Percentiles rank a stretch among this genome's conserved stretches.
phyloP scores from a whole-genome alignment of 2,797 vertebrate genomes.

The Chlorospingus semifuscus region DNA sequence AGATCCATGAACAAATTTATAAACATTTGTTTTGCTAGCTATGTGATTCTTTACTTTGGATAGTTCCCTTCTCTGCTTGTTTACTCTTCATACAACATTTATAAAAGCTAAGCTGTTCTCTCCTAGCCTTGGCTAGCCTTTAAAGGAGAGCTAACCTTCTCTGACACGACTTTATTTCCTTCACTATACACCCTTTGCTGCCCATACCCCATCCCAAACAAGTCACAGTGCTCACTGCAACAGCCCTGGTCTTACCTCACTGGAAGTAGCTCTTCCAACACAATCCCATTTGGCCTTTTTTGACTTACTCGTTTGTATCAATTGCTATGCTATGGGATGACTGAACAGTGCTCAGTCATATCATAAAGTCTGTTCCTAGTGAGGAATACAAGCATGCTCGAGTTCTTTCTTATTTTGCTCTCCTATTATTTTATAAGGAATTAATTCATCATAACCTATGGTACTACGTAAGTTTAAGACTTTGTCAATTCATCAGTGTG shows the following conservation, averaged over 20 bases:
- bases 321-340: fast-evolving
- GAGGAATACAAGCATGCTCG: background rate
- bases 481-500: background rate
- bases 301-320: background rate
- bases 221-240: background rate
- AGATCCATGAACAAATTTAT: background rate
- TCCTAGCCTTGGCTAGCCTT: background rate
- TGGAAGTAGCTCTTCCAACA: background rate
- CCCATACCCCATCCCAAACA: background rate
- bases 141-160: background rate
- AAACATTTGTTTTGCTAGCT: background rate
- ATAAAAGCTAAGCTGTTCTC: background rate
- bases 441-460: background rate
- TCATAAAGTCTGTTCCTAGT: background rate
- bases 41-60: background rate
- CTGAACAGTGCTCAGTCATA: background rate
- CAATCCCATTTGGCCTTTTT: background rate
- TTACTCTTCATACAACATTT: background rate
- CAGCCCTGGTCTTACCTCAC: background rate
- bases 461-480: background rate
- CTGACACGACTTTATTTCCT: background rate
- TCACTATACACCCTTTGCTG: background rate
- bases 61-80: background rate
- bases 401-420: background rate
- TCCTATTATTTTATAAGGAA: background rate